These are phyloP conservation scores for Neosilurus hyrtlii DNA, from an alignment of 2,797 vertebrate genomes.

Conservation along the genomic window DNA sequence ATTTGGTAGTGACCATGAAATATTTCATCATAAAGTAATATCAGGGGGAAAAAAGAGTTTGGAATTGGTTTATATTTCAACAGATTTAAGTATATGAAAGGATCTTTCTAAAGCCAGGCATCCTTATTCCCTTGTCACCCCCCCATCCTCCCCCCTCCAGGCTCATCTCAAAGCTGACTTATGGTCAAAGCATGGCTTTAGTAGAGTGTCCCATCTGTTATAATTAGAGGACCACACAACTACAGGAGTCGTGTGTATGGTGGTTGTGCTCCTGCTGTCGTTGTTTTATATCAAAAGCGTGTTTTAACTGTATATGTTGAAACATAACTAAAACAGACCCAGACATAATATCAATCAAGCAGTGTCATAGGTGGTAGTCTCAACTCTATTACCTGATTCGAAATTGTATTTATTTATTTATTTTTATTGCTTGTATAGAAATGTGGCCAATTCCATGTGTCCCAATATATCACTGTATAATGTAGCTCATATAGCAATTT, in stretches of 20 bases:
- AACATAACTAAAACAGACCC: not conserved
- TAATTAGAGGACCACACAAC: constrained; percentile 31
- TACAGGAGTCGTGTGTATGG: not conserved
- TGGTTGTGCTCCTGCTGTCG: not conserved
- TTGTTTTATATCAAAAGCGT: not conserved
- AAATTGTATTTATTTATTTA: not conserved
- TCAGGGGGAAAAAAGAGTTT: not conserved
- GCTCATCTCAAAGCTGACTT: constrained; percentile 19
- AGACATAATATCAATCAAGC: constrained; percentile 17
- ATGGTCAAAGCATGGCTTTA: constrained; percentile 29
- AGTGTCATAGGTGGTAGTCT: not conserved
- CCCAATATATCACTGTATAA: not conserved
- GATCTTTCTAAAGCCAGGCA: constrained; percentile 2
- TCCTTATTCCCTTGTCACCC: not conserved
- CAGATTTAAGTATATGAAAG: constrained; percentile 11
- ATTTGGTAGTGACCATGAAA: constrained; percentile 40
- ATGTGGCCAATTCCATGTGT: not conserved
- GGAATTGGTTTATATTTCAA: not conserved
- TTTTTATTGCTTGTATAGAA: not conserved
- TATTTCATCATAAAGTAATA: constrained; percentile 45
- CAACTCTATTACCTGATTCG: not conserved
- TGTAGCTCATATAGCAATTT: not conserved
- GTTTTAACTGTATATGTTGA: constrained; percentile 2
- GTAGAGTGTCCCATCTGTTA: constrained; percentile 16
- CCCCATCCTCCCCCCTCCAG: not conserved